Conservation (phyloP, 2,888 invertebrate species). For the Ptilodon capucinus region DNA sequence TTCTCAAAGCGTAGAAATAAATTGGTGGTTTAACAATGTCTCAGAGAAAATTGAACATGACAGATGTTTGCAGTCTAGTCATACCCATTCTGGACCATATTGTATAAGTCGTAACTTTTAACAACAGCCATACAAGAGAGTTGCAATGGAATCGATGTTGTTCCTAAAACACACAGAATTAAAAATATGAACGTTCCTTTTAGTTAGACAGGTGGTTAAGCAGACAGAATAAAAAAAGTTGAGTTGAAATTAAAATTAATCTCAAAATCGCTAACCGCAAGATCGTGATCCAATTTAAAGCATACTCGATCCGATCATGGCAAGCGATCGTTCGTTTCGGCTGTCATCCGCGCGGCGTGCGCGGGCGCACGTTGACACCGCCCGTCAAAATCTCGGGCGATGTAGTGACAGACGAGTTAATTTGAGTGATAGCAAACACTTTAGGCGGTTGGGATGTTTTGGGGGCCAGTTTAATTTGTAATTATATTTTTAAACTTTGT, state of each 20-base stretch:
- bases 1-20: too few relatives aligned
- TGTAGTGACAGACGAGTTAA: slow-evolving; percentile 74
- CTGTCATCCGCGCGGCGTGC: slow-evolving; percentile 51
- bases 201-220: not conserved
- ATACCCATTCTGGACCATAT: too few relatives aligned
- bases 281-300: slow-evolving; percentile 62
- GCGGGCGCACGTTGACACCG: slow-evolving; percentile 59
- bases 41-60: too few relatives aligned
- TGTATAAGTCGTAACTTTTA: too few relatives aligned
- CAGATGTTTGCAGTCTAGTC: too few relatives aligned
- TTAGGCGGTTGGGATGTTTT: slow-evolving; percentile 29
- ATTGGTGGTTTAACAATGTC: too few relatives aligned
- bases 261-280: slow-evolving; percentile 20
- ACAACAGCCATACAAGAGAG: too few relatives aligned
- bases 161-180: too few relatives aligned
- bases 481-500: too few relatives aligned
- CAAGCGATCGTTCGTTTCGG: slow-evolving; percentile 43
- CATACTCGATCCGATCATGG: slow-evolving; percentile 31
- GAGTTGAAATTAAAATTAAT: slow-evolving; percentile 5
- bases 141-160: too few relatives aligned
- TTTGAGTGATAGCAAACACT: slow-evolving; percentile 57
- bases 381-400: slow-evolving; percentile 63
- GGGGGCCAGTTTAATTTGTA: slow-evolving; percentile 22
- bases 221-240: not conserved
- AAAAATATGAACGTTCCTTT: too few relatives aligned